Base-by-base conservation (phyloP, 2,113 vertebrate genomes). In the Struthidea cinerea region DNA sequence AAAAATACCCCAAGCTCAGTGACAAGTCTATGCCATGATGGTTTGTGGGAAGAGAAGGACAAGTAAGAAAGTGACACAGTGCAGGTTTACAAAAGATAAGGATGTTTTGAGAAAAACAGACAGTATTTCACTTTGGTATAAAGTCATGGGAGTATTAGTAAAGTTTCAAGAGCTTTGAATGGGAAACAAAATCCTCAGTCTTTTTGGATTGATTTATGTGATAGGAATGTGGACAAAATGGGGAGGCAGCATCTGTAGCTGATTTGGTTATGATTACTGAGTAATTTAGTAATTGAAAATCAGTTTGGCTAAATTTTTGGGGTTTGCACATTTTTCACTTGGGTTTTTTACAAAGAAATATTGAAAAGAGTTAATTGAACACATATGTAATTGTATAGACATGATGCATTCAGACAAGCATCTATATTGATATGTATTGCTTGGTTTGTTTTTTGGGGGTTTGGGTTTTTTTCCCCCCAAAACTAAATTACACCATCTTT, bases 221-320 rank as follows among this genome's bases (percentile, higher is more conserved):
- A 71, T 81, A 82, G 57, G 61, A 94, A 78, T 83, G 83, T 80
- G 19, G 16, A 87, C 32, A 92, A 85, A 97, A 97, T 68, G n/a
- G 41, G 56, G 2, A 10, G n/a, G 65, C 49, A 89, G 85, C 92
- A 96, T 96, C 90, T 98, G 89, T 83, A 91, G 63, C 81, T 94
- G 91, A 95, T 97, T 96, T 97, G 74, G 74, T 96, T 91, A 59
- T 71, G 85, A 90, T 97, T 94, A 93, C 68, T 89, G 52, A 93
- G 83, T 89, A 92, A 92, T 26, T 94, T 86, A 89, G 73, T 73
- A 92, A 78, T 26, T 96, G 78, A 78, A 94, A 63, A 78, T 76
- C 73, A 89, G 35, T 96, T 96, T 93, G 56, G 53, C 70, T 86
- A 65, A 50, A 84, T 59, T 81, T 82, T 96, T 84, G n/a, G 75